phyloP scores from a whole-genome alignment of 2,797 vertebrate genomes.

The Anisognathus igniventris region DNA sequence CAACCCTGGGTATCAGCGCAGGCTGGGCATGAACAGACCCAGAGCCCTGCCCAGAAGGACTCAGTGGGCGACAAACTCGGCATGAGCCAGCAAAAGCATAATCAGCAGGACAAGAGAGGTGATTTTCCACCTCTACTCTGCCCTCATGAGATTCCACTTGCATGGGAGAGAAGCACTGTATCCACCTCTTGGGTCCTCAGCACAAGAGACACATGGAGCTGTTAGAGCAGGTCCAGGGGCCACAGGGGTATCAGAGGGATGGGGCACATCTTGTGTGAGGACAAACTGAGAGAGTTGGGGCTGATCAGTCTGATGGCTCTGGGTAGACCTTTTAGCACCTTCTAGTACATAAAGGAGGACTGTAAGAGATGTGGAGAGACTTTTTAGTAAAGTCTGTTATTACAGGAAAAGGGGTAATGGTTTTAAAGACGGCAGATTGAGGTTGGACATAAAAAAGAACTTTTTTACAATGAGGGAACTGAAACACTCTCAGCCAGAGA shows the following conservation, averaged over 20 bases:
- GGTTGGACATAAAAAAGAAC: background rate
- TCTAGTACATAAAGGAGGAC: background rate
- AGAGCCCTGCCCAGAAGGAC: too few species aligned
- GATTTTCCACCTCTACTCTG: background rate
- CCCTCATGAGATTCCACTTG: background rate
- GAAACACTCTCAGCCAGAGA: background rate
- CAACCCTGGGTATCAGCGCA: accelerated
- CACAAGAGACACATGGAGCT: too few species aligned
- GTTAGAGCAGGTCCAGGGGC: background rate
- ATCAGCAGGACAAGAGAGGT: background rate
- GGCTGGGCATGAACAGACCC: background rate
- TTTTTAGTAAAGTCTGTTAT: background rate
- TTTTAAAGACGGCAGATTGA: background rate
- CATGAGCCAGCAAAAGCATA: background rate
- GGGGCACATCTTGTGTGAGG: background rate
- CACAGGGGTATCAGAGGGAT: background rate
- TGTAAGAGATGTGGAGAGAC: background rate
- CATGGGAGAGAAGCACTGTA: too few species aligned
- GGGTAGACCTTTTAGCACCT: background rate
- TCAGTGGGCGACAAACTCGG: background rate
- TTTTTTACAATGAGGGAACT: background rate
- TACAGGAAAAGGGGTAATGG: background rate
- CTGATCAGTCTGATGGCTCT: background rate
- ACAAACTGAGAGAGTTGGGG: background rate
- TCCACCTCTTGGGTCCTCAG: background rate